Evolutionary conservation across 2,113 vertebrate genomes (phyloP).

Genomic region (Pterocles gutturalis): DNA sequence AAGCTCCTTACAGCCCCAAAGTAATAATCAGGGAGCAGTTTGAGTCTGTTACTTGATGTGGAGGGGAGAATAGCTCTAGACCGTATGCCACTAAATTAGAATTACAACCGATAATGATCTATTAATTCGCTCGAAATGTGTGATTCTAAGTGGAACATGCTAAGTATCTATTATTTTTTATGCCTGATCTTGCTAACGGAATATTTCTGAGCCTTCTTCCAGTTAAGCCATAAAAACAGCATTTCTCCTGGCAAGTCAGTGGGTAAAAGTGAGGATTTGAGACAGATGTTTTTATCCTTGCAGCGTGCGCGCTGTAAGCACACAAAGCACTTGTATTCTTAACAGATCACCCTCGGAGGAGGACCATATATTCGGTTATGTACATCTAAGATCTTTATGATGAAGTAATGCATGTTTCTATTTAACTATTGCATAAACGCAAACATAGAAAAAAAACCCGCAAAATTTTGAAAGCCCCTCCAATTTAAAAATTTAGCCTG

Average conservation of each 20-base stretch:
- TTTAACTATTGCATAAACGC: background rate
- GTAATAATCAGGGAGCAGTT: constrained; percentile 77
- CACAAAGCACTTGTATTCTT: background rate
- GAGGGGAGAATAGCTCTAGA: background rate
- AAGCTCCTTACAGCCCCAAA: constrained; percentile 72
- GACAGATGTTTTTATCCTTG: background rate
- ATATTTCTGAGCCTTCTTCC: background rate
- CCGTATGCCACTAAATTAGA: background rate
- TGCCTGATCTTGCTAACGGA: background rate
- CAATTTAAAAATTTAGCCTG: background rate
- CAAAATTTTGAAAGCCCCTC: background rate
- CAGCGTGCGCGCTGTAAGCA: rapidly evolving
- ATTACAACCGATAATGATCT: background rate
- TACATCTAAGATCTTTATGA: background rate
- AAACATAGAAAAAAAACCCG: background rate
- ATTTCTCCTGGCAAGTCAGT: background rate
- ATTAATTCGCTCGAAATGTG: background rate
- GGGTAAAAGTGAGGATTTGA: background rate
- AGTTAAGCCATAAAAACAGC: background rate
- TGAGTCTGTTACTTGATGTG: constrained; percentile 55
- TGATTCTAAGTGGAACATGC: background rate
- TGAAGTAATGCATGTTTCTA: background rate
- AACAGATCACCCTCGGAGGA: background rate
- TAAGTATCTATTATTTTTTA: background rate
- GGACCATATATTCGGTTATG: rapidly evolving